Base-by-base conservation (phyloP, 2,888 invertebrate species). In the Hirtodrosophila histrioides region DNA sequence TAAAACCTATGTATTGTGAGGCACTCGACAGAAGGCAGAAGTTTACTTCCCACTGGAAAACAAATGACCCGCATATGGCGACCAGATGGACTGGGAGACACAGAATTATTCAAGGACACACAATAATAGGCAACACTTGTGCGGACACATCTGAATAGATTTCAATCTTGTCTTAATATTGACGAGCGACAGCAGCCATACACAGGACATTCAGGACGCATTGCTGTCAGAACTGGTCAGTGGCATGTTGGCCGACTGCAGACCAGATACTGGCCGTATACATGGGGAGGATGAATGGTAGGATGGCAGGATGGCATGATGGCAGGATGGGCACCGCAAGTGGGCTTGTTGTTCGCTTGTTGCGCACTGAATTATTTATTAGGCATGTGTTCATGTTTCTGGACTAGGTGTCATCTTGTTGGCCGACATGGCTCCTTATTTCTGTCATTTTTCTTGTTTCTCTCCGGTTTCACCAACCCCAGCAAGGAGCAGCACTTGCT, bases 351-450 rank as follows among this genome's bases (percentile, higher is more conserved):
- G 80, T 82, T 68, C 76, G 87, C 87, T 86, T 86, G 88, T 83
- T 87, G 85, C 77, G 66, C 79, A 68, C 77, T 86, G 88, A 86
- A 86, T 86, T 79, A 88, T 86, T 86, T 88, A 86, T 86, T 86
- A 85, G 78, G 64, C 80, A 80, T 86, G 83, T 87, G 79, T 79
- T 71, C 66, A 60, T 66, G 68, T 67, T 70, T 66, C 65, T 68
- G 65, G 71, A 78, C 71, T 75, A 84, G 82, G 79, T 85, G 84
- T 70, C 76, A 76, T 80, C 76, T 74, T 81, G 77, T 63, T 73
- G 71, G 54, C 65, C 55, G 41, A 61, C 68, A 67, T 69, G 64
- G 49, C 39, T 61, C 54, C 40, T 60, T 50, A 57, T 61, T 60
- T 57, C 45, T 44, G 43, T 23, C 49, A 57, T 45, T 70, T 60